phyloP scores from a whole-genome alignment of 2,888 invertebrate species.

The Acrobasis consociella region DNA sequence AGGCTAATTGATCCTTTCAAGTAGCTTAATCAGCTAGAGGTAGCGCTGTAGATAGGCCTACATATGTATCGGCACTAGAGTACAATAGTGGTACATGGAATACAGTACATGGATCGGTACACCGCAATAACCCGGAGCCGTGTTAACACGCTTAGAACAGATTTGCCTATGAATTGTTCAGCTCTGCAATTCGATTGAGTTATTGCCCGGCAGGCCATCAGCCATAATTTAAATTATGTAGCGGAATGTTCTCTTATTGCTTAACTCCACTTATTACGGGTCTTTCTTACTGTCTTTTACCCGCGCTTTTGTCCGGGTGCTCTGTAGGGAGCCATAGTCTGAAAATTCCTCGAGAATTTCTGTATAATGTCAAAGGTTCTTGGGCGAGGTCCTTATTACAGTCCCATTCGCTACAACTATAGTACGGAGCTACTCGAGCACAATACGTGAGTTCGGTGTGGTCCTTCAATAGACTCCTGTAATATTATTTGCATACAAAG shows the following conservation, averaged over 20 bases:
- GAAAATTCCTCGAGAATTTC: conserved; percentile 41
- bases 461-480: conserved; percentile 67
- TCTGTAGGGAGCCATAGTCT: conserved; percentile 41
- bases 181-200: conserved; percentile 63
- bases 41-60: conserved; percentile 29
- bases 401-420: conserved; percentile 45
- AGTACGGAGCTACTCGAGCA: conserved; percentile 45
- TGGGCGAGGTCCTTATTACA: conserved; percentile 53
- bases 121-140: conserved; percentile 70
- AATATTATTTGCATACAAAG: conserved; percentile 77
- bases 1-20: conserved; percentile 50
- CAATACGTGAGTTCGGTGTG: conserved; percentile 58
- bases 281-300: conserved; percentile 27
- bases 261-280: conserved; percentile 38
- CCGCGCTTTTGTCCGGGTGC: conserved; percentile 33
- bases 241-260: conserved; percentile 43
- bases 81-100: conserved; percentile 40
- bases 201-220: conserved; percentile 57
- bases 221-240: conserved; percentile 41
- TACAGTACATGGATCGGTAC: conserved; percentile 53
- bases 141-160: conserved; percentile 76
- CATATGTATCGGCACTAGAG: conserved; percentile 31
- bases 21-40: conserved; percentile 42
- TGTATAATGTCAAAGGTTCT: conserved; percentile 49
- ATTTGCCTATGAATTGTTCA: conserved; percentile 77